Conservation (phyloP, 2,113 vertebrate genomes). For the Sapayoa aenigma region DNA sequence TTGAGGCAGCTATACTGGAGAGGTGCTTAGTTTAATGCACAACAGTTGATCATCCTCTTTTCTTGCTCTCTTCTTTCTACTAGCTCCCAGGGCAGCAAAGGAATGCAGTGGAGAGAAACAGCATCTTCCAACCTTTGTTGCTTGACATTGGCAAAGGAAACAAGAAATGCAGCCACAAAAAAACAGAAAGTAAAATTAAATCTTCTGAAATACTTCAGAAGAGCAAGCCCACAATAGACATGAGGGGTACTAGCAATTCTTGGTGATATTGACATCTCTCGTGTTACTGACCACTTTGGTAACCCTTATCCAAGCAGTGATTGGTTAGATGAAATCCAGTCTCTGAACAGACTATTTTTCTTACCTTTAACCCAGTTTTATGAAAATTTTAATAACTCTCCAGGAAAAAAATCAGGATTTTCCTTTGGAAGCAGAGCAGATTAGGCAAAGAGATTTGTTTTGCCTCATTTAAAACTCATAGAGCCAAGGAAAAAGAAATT, state of each 20-base stretch:
- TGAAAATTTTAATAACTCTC: neutral
- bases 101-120: neutral
- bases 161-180: neutral
- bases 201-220: neutral
- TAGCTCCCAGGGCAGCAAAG: neutral
- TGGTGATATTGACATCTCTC: neutral
- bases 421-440: neutral
- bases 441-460: neutral
- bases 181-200: neutral
- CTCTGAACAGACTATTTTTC: neutral
- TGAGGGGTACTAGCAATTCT: neutral
- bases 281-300: neutral
- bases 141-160: neutral
- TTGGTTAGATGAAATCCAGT: neutral
- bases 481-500: neutral
- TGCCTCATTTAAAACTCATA: neutral
- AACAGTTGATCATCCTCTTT: neutral
- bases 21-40: neutral
- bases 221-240: neutral
- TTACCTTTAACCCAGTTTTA: neutral
- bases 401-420: neutral
- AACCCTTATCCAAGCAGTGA: neutral
- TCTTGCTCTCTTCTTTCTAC: rapidly evolving
- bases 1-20: neutral
- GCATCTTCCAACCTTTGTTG: neutral